phyloP scores from a whole-genome alignment of 2,888 invertebrate genomes.

The Flabesymbios commensalis region DNA sequence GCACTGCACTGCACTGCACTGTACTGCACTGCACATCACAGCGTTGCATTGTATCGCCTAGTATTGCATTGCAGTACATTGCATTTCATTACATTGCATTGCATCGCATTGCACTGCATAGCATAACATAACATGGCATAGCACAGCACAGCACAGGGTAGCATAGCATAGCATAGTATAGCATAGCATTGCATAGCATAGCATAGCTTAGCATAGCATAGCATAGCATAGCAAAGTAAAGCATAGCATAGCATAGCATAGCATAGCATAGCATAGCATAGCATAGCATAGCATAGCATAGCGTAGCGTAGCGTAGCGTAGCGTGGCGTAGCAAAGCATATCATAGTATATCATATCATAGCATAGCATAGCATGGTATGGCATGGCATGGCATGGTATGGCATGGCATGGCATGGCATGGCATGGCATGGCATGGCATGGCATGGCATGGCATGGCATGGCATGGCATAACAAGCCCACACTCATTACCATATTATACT shows the following conservation, averaged over 20 bases:
- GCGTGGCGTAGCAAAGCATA: not conserved
- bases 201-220: no score
- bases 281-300: not conserved
- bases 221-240: not conserved
- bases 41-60: no score
- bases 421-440: constrained; percentile 6
- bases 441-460: constrained; percentile 9
- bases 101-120: no score
- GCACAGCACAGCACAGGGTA: not conserved
- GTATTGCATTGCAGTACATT: no score
- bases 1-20: not conserved
- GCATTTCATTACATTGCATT: no score
- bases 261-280: not conserved
- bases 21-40: no score
- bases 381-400: not conserved
- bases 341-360: not conserved
- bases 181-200: no score
- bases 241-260: no score
- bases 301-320: no score
- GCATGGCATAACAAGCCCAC: not conserved
- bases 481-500: not conserved
- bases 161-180: no score
- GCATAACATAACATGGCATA: no score
- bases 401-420: not conserved
- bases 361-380: not conserved